Base-by-base conservation (phyloP, 2,797 vertebrate genomes). In the Lacerta bilineata region DNA sequence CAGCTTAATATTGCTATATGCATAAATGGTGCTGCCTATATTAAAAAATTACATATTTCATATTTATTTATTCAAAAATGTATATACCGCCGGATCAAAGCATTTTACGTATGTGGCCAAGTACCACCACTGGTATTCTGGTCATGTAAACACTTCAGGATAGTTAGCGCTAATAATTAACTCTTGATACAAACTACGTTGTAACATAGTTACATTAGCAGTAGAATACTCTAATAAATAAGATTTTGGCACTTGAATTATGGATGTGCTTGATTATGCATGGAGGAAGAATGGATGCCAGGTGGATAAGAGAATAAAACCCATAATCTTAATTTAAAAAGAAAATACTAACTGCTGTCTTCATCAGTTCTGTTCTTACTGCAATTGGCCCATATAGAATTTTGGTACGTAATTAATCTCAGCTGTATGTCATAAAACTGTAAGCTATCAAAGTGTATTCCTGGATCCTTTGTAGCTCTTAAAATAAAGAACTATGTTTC, bases 361-460 rank as follows among this genome's bases (percentile, higher is more conserved):
- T 59, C 20, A 64, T 61, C 29, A 76, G 18, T 41, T 10, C 61
- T 61, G 17, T 39, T 83, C 41, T 88, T 77, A 46, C 36, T 55
- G 59, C 13, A 77, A 1, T 86, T 71, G 80, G 61, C 15, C 83
- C 29, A 86, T 74, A 75, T 41, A 71, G 69, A 83, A 86, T 77
- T 25, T 43, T 86, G 61, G 41, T 68, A 71, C 13, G 27, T 68
- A 50, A 43, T 82, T 43, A 75, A 75, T 81, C 36, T 41, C 20
- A 69, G 4, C 10, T 68, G 75, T 75, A 43, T n/a, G 25, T 59
- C 61, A 41, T 36, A 55, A 66, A 88, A 68, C 59, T 29, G 76
- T 82, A 81, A 68, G 46, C 61, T 59, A 43, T 82, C 71, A 75
- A 55, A 71, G 68, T 50, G 11, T 69, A 25, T 64, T 36, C 11